These are phyloP conservation scores for Thelaira solivaga DNA, from an alignment of 2,888 invertebrate species.

Conservation along the genomic window DNA sequence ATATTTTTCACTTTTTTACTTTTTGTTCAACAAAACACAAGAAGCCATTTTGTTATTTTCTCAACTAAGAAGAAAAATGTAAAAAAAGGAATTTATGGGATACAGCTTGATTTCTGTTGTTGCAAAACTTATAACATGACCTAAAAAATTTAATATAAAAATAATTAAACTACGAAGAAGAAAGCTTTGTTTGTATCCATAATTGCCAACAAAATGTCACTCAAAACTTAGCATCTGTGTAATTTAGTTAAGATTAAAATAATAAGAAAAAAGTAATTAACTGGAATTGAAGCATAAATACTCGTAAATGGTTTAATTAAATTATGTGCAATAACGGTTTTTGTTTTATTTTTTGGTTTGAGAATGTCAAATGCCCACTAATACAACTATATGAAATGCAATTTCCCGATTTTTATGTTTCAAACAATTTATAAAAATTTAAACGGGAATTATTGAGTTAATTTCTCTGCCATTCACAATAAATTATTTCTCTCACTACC, in stretches of 20 bases:
- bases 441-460: background rate
- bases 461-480: background rate
- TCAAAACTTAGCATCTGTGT: constrained; percentile 48
- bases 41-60: constrained; percentile 59
- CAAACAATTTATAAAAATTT: background rate
- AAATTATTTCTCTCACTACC: background rate
- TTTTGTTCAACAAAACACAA: constrained; percentile 36
- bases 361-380: background rate
- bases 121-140: constrained; percentile 47
- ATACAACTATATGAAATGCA: background rate
- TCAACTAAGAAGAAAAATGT: background rate
- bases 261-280: too few relatives aligned
- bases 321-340: constrained; percentile 47
- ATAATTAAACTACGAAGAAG: background rate
- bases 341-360: too few relatives aligned
- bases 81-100: constrained; percentile 23
- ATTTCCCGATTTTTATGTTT: constrained; percentile 10
- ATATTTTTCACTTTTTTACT: background rate
- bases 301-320: constrained; percentile 3
- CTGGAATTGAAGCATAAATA: background rate
- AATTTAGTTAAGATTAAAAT: background rate
- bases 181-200: background rate
- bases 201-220: constrained; percentile 38
- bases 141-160: constrained; percentile 26
- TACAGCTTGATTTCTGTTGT: constrained; percentile 1